Conservation (phyloP, 2,113 vertebrate species). For the Ochotona princeps region DNA sequence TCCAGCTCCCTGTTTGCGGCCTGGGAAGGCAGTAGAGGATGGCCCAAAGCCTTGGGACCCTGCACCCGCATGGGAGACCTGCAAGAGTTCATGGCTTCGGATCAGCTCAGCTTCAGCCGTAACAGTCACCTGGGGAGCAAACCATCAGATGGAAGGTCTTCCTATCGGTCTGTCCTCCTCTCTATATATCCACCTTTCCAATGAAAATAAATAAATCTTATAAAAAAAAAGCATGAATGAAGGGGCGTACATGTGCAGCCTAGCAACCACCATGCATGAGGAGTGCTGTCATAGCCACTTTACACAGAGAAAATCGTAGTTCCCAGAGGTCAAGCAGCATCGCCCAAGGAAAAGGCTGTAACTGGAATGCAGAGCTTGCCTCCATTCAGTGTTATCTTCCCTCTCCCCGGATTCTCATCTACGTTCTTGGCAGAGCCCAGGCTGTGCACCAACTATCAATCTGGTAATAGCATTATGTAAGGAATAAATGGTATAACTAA, state of each 20-base stretch:
- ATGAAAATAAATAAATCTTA: no score
- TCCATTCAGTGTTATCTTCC: background rate
- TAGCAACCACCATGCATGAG: rapidly evolving
- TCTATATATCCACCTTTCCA: no score
- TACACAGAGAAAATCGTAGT: background rate
- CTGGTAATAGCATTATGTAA: background rate
- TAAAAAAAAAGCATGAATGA: background rate
- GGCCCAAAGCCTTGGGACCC: no score
- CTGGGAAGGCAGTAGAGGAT: no score
- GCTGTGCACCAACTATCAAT: background rate
- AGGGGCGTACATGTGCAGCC: background rate
- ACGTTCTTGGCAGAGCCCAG: background rate
- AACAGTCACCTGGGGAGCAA: no score
- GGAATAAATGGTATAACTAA: background rate
- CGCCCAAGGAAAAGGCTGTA: background rate
- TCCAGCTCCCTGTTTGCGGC: no score
- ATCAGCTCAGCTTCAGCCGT: no score
- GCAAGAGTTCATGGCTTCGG: no score
- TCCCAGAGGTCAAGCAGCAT: background rate
- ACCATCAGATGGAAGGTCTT: no score
- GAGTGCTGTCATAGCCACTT: background rate
- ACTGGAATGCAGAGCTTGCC: background rate
- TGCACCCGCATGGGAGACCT: no score
- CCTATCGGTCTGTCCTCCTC: no score
- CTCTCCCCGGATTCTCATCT: background rate